phyloP scores from a whole-genome alignment of 2,888 invertebrate genomes.

The Adelphocoris suturalis region DNA sequence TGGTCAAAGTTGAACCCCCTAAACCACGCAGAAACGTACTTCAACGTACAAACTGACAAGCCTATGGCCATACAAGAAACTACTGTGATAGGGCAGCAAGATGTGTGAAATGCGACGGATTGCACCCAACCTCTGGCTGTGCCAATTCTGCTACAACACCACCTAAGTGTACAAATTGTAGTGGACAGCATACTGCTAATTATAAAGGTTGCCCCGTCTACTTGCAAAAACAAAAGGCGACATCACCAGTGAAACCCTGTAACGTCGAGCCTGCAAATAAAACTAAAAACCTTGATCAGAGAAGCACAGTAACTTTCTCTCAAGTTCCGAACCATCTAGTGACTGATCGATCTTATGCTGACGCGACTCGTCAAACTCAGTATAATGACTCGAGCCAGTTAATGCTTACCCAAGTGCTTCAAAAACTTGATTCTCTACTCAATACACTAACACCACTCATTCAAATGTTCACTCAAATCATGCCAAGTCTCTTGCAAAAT shows the following conservation, averaged over 20 bases:
- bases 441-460: constrained; percentile 47
- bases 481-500: constrained; percentile 35
- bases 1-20: constrained; percentile 58
- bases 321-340: background rate
- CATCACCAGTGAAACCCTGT: background rate
- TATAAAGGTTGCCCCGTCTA: too few relatives aligned
- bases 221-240: background rate
- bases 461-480: constrained; percentile 59
- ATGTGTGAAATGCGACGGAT: constrained; percentile 57
- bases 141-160: background rate
- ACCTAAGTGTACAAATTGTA: constrained; percentile 15
- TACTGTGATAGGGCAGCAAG: constrained; percentile 34
- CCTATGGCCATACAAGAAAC: constrained; percentile 40
- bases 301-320: background rate
- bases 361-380: background rate
- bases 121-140: background rate
- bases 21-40: constrained; percentile 50
- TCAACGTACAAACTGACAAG: constrained; percentile 52
- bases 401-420: constrained; percentile 41
- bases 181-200: constrained; percentile 48
- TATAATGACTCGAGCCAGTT: background rate
- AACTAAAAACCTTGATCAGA: background rate
- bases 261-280: background rate
- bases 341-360: background rate
- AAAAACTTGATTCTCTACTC: constrained; percentile 56